Base-by-base conservation (phyloP, 2,888 invertebrate species). In the Stenurella melanura region DNA sequence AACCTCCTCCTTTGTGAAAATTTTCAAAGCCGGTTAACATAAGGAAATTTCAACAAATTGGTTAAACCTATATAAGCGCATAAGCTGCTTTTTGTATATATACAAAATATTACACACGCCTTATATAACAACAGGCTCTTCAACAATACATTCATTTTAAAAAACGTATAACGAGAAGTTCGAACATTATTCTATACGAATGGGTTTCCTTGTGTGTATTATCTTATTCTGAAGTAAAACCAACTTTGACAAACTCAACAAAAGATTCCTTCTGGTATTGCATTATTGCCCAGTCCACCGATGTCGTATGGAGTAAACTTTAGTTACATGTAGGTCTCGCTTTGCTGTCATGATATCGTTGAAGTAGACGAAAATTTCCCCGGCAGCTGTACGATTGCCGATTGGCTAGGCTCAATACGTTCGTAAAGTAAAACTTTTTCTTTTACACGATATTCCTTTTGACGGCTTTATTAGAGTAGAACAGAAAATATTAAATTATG, bases 301-400 rank as follows among this genome's bases (percentile, higher is more conserved):
- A 72, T 75, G 60, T 77, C 75, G 73, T 72, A 71, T 68, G 42
- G 71, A 75, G 64, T 73, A 77, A 75, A 73, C 73, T 77, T 75
- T 72, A 74, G 72, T 75, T 77, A 77, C 61, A 69, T 73, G 68
- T 74, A 69, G 70, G 66, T 78, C 74, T 78, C 75, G 19, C 54
- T 75, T 76, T 58, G 75, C 71, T 75, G 78, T 74, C 70, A 57
- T 57, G 50, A 76, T 78, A 72, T 76, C 76, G 71, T 76, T 57
- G 70, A 64, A 30, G 50, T 26, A 74, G 73, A 69, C 56, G 38
- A 67, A 79, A 75, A 77, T 70, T n/a, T 66, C 54, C 60, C 66
- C 71, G 67, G 69, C 68, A 71, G 68, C 74, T 72, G 61, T 56
- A 63, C 75, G 64, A 64, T 70, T 70, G 64, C 61, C 34, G 64